Percentiles rank a stretch among this genome's conserved stretches.
Conservation (phyloP, 2,113 vertebrate species). For the Canis aureus region DNA sequence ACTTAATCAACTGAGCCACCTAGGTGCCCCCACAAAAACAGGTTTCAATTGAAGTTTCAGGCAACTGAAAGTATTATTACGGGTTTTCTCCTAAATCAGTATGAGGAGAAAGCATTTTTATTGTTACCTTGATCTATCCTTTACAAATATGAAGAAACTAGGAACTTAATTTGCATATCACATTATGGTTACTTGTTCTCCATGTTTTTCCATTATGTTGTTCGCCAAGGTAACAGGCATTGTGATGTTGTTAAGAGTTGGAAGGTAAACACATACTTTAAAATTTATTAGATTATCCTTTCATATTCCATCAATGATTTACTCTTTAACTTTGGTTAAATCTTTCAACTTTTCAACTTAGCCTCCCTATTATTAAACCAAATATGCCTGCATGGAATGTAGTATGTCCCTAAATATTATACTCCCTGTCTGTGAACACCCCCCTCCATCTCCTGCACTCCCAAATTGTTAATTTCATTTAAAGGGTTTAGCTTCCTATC, state of each 20-base stretch:
- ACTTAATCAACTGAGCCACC: too few species aligned
- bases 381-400: neutral
- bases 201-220: neutral
- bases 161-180: neutral
- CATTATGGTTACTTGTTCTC: conserved; percentile 7
- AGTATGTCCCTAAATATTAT: neutral
- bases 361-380: neutral
- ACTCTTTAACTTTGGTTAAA: conserved; percentile 25
- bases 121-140: neutral
- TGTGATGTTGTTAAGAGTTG: neutral
- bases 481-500: neutral
- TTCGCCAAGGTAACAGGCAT: neutral
- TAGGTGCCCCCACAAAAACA: neutral
- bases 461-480: neutral
- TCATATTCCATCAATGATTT: conserved; percentile 9
- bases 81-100: neutral
- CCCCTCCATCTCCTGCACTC: accelerated
- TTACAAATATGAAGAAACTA: neutral
- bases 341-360: neutral
- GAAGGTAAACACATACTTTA: neutral
- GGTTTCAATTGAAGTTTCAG: neutral
- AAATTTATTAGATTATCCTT: conserved; percentile 24
- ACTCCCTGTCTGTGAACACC: neutral
- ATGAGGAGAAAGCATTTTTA: conserved; percentile 29
- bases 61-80: neutral